phyloP scores from a whole-genome alignment of 2,888 invertebrate genomes.

The Silvanus unidentatus region DNA sequence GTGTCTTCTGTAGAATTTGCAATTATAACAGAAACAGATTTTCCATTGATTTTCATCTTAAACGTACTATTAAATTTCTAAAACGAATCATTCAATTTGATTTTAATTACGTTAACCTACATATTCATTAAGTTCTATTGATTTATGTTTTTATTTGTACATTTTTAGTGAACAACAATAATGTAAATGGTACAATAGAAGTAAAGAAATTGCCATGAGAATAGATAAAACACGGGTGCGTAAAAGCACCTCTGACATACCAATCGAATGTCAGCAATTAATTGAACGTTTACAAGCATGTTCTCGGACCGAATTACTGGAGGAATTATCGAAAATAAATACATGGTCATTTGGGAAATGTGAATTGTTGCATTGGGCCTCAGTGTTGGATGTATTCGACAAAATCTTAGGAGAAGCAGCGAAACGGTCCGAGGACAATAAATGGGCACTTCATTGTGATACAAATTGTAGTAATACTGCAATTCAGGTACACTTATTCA shows the following conservation, averaged over 20 bases:
- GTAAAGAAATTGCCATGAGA: constrained; percentile 56
- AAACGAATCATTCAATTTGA: neutral
- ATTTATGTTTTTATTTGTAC: constrained; percentile 10
- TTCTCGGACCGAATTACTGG: constrained; percentile 58
- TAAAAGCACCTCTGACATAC: constrained; percentile 78
- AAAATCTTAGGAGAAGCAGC: constrained; percentile 71
- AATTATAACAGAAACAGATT: neutral
- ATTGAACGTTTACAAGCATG: constrained; percentile 67
- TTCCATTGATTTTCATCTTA: neutral
- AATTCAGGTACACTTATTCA: neutral
- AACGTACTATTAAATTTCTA: neutral
- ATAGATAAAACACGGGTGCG: constrained; percentile 74
- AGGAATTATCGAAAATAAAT: constrained; percentile 65
- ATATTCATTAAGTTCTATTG: neutral
- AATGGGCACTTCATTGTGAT: constrained; percentile 72
- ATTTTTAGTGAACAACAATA: constrained; percentile 2
- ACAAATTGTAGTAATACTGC: constrained; percentile 35
- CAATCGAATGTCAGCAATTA: constrained; percentile 68
- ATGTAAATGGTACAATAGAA: constrained; percentile 7
- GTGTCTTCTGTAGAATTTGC: neutral
- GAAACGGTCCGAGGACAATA: constrained; percentile 52
- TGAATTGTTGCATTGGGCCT: constrained; percentile 81
- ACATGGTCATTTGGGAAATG: constrained; percentile 84
- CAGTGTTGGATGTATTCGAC: constrained; percentile 71
- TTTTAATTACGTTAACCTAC: neutral